Evolutionary conservation across 92 coral and sea anemone species (phyloP), one percentile per base, ranked within the genome.

Genomic region (Porites divaricata): DNA sequence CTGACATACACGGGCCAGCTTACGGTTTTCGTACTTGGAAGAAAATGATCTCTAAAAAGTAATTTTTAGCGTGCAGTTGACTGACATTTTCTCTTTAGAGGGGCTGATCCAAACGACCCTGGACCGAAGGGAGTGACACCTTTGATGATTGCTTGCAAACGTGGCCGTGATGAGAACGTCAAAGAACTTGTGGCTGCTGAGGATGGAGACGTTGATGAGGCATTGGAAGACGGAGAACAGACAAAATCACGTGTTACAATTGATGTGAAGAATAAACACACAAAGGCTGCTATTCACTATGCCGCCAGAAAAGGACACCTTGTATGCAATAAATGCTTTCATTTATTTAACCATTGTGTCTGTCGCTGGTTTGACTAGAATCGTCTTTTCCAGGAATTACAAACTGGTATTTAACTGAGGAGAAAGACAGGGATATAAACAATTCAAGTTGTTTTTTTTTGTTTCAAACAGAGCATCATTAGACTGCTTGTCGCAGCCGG

Each of bases 91-190:
- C 58, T 61, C 16, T 83, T 0, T 72, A 91, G 95, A 59, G 95
- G 95, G 14, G 88, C 89, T 14, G 95, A 91, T 35, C 90, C 90
- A 49, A 91, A 87, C 81, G 95, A 91, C 79, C 84, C 84, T 13
- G 95, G 89, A 1, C 92, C 90, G 35, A 85, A 80, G 81, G 88
- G 90, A n/a, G n/a, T 79, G 45, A 88, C 92, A 6, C 95, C 95
- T 65, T 79, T 91, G 26, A 91, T 91, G 95, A 91, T 91, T 76
- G 92, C 95, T 53, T 88, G 92, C 62, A 85, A 91, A 45, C 81
- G 88, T 81, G 95, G 95, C 12, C 90, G 88, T 35, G 85, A 91
- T 8, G 85, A 88, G 56, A 81, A 75, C 53, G 70, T 91, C 5
- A 90, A 88, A 77, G 90, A 82, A 28, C 84, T 91, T 49, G 2